Evolutionary conservation across 2,113 vertebrate genomes (phyloP).

Genomic region (Parotia lawesii): DNA sequence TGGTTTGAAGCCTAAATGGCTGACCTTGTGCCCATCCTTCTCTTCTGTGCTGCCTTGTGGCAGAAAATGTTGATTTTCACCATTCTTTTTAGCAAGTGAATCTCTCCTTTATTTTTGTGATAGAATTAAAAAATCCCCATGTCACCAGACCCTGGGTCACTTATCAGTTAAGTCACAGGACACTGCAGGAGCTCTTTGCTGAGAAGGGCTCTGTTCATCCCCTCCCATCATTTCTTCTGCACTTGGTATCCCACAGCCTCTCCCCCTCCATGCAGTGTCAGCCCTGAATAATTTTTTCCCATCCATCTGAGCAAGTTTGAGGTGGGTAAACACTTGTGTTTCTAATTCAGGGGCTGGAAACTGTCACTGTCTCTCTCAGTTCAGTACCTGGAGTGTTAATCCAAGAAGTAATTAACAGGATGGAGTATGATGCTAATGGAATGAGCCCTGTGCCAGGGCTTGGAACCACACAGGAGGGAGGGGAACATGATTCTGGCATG

Average conservation of each 20-base stretch:
- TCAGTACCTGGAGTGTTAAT: neutral
- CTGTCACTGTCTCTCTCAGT: neutral
- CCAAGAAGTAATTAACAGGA: neutral
- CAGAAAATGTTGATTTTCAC: neutral
- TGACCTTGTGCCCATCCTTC: neutral
- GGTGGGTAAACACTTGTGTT: neutral
- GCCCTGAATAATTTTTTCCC: neutral
- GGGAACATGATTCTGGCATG: neutral
- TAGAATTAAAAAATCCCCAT: neutral
- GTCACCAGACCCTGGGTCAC: neutral
- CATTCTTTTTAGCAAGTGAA: neutral
- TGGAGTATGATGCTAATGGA: neutral
- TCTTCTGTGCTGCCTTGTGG: accelerated
- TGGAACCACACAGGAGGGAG: neutral
- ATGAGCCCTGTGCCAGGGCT: neutral
- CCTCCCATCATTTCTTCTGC: neutral
- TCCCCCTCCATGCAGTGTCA: neutral
- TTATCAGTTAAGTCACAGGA: neutral
- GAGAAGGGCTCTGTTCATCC: neutral
- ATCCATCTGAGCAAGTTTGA: neutral
- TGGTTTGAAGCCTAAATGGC: neutral
- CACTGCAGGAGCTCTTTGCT: no score
- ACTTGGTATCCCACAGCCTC: neutral
- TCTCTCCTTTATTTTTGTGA: neutral
- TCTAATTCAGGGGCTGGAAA: neutral